These are phyloP conservation scores for Mesoclemmys tuberculata DNA, from an alignment of 2,113 vertebrate genomes.

Conservation along the genomic window DNA sequence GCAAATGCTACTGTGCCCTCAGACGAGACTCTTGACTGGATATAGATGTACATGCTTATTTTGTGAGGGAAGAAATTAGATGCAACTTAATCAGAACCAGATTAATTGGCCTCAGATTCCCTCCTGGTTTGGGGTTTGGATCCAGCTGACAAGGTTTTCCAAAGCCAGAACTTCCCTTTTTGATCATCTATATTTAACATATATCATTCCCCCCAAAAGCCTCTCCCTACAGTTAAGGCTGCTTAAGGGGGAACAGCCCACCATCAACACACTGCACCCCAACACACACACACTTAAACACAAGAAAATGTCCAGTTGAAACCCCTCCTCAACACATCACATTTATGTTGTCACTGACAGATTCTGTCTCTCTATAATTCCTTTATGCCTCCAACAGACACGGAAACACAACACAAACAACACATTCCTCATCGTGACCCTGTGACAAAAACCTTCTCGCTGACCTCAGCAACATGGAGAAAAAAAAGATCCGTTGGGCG, in stretches of 20 bases:
- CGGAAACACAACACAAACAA: not conserved
- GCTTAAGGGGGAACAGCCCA: not conserved
- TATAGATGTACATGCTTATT: accelerated
- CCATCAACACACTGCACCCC: not conserved
- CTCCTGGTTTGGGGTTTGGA: not conserved
- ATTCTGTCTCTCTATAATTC: not conserved
- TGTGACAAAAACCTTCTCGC: not conserved
- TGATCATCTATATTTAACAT: not conserved
- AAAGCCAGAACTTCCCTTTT: not conserved
- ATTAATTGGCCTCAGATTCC: not conserved
- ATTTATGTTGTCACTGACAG: not conserved
- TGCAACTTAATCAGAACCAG: accelerated
- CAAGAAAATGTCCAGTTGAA: accelerated
- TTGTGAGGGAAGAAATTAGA: not conserved
- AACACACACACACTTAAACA: not conserved
- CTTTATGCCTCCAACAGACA: not conserved
- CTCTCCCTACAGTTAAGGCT: not conserved
- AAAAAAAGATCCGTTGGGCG: not conserved
- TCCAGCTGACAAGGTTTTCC: not conserved
- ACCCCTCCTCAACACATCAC: accelerated
- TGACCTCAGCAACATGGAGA: not conserved
- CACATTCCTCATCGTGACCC: not conserved
- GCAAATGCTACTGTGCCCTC: accelerated
- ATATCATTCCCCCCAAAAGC: not conserved
- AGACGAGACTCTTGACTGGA: not conserved